These are phyloP conservation scores for Drosophila rellima DNA, from an alignment of 2,888 invertebrate species.

Conservation along the genomic window DNA sequence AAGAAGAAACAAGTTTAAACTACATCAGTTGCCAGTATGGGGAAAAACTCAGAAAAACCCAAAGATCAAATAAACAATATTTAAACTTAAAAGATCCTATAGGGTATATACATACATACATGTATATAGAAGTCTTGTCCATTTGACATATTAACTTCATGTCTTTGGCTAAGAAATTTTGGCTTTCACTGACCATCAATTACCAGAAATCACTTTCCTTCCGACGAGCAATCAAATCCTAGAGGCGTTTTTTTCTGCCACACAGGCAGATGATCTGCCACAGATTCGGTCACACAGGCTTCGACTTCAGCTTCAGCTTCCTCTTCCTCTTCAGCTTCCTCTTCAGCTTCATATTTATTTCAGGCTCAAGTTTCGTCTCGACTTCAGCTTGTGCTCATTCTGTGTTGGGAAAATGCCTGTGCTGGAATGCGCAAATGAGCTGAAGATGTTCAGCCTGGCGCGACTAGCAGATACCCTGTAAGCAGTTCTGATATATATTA, in stretches of 20 bases:
- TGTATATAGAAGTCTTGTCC: neutral
- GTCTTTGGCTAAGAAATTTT: conserved; percentile 35
- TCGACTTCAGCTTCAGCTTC: neutral
- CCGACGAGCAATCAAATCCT: conserved; percentile 6
- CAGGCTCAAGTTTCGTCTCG: conserved; percentile 17
- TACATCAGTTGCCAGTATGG: too few species aligned
- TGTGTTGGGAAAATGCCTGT: conserved; percentile 65
- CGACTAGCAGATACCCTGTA: conserved; percentile 45
- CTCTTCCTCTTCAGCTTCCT: neutral
- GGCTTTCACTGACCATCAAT: conserved; percentile 74
- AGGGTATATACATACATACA: too few species aligned
- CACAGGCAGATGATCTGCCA: conserved; percentile 48
- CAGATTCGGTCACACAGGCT: conserved; percentile 36
- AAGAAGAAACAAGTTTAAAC: too few species aligned
- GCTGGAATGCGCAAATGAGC: conserved; percentile 61
- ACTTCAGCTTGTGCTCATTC: conserved; percentile 67
- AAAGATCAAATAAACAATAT: too few species aligned
- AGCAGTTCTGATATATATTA: neutral
- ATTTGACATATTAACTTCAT: conserved; percentile 22
- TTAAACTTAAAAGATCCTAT: too few species aligned
- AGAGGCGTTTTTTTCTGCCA: conserved; percentile 1
- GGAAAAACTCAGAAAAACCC: too few species aligned
- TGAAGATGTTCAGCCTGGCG: neutral
- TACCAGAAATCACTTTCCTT: conserved; percentile 71
- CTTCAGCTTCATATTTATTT: neutral